These are phyloP conservation scores for Agrotis segetum DNA, from an alignment of 2,888 invertebrate genomes.

Conservation along the genomic window DNA sequence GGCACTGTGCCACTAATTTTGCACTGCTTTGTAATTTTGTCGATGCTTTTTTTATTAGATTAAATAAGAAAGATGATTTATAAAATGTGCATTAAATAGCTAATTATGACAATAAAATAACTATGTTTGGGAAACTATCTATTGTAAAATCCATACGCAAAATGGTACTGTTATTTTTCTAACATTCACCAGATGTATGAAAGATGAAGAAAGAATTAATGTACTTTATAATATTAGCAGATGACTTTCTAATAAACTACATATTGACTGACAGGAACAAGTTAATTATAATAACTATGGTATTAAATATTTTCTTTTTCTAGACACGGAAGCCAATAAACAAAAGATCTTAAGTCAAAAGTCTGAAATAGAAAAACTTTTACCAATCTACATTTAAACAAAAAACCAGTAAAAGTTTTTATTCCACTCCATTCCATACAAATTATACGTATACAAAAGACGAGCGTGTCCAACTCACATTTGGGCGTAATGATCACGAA, in stretches of 20 bases:
- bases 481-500: conserved; percentile 57
- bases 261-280: no score
- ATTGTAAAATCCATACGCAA: no score
- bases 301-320: neutral
- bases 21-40: conserved; percentile 23
- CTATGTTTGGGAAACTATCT: no score
- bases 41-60: conserved; percentile 17
- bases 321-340: neutral
- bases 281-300: no score
- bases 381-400: conserved; percentile 9
- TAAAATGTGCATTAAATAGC: neutral
- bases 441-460: conserved; percentile 53
- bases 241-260: no score
- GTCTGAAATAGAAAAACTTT: neutral
- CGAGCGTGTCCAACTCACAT: conserved; percentile 59
- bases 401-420: conserved; percentile 35
- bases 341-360: neutral
- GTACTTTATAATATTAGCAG: no score
- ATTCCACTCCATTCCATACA: conserved; percentile 26
- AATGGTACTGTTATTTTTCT: no score
- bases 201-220: no score
- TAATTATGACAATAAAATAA: neutral
- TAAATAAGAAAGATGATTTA: conserved; percentile 3
- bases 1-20: conserved; percentile 53
- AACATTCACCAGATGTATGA: no score